These are phyloP conservation scores for Nestor notabilis DNA, from an alignment of 2,113 vertebrate species.

Conservation along the genomic window DNA sequence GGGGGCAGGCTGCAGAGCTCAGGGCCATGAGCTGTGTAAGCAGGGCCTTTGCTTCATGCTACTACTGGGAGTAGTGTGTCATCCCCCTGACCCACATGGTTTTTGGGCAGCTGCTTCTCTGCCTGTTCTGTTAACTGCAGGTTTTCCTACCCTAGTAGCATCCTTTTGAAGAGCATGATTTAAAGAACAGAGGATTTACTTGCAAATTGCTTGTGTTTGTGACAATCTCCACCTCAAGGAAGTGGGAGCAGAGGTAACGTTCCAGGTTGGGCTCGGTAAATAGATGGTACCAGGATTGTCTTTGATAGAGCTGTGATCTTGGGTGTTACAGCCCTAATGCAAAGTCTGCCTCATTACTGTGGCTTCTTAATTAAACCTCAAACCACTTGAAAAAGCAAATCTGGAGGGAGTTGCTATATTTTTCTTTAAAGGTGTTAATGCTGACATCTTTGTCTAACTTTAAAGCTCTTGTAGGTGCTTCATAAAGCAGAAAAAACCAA, in stretches of 20 bases:
- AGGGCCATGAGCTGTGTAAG: accelerated
- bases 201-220: not conserved
- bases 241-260: not conserved
- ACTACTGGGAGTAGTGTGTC: not conserved
- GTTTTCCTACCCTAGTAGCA: not conserved
- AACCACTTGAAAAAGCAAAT: not conserved
- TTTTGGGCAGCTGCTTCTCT: not conserved
- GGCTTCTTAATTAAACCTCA: not conserved
- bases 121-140: not conserved
- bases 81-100: not conserved
- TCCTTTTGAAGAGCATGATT: not conserved
- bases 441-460: not conserved
- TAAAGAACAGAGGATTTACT: not conserved
- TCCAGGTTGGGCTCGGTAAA: not conserved
- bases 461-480: not conserved
- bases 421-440: not conserved
- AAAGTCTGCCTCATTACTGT: not conserved
- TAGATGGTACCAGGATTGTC: not conserved
- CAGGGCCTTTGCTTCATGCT: not conserved
- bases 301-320: not conserved
- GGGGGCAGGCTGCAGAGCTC: not conserved
- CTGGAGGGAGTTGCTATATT: not conserved
- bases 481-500: not conserved
- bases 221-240: not conserved
- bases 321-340: not conserved